phyloP scores from a whole-genome alignment of 35 echinoderm and acorn worm species.

The Apostichopus parvimensis region DNA sequence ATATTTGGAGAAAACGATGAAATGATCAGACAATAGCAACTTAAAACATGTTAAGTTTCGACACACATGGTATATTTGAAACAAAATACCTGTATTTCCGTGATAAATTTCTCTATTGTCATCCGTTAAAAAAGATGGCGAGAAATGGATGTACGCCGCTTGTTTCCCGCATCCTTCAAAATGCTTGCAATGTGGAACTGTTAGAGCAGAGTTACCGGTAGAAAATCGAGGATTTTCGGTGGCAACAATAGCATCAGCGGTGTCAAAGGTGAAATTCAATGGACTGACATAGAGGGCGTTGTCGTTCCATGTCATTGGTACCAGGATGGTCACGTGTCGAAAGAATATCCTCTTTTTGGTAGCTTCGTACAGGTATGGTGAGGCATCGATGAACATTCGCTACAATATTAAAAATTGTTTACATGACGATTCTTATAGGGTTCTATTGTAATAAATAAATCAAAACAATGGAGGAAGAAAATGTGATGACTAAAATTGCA shows the following conservation, averaged over 20 bases:
- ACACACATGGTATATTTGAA: no score
- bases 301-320: constrained; percentile 59
- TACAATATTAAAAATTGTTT: not conserved
- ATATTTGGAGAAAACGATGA: no score
- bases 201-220: not conserved
- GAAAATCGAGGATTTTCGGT: not conserved
- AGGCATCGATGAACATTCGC: constrained; percentile 69
- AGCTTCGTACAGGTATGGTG: constrained; percentile 66
- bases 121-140: not conserved
- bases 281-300: constrained; percentile 46
- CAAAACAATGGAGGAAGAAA: no score
- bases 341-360: constrained; percentile 62
- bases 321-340: constrained; percentile 63
- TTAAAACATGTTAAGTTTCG: no score
- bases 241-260: constrained; percentile 29
- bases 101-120: constrained; percentile 6
- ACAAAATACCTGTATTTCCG: constrained; percentile 3
- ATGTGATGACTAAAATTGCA: not conserved
- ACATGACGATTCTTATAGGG: not conserved
- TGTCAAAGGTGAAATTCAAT: constrained; percentile 50
- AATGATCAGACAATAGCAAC: no score
- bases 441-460: no score
- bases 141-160: constrained; percentile 16
- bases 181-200: not conserved
- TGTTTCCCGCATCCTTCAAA: constrained; percentile 21